Evolutionary conservation across 2,113 vertebrate genomes (phyloP).

Genomic region (Halcyon senegalensis): DNA sequence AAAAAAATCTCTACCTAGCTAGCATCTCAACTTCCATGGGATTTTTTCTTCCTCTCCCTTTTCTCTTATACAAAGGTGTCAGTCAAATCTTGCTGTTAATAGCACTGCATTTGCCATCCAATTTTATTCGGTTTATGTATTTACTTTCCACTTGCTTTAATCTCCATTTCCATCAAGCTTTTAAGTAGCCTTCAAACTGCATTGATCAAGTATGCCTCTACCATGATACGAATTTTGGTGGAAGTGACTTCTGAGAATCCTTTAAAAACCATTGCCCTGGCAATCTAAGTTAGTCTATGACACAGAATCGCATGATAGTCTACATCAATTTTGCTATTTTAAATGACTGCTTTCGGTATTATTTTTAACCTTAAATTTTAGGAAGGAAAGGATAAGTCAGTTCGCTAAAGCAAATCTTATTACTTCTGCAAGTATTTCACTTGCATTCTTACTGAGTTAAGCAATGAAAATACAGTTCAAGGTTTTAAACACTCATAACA

Average conservation of each 20-base stretch:
- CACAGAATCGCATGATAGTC: rapidly evolving
- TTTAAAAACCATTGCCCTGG: neutral
- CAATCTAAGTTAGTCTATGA: neutral
- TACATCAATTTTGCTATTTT: rapidly evolving
- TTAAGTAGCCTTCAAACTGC: neutral
- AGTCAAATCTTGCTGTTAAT: neutral
- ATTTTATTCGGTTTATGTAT: neutral
- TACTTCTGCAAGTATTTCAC: neutral
- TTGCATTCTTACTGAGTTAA: neutral
- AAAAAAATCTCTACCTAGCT: neutral
- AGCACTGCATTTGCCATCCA: neutral
- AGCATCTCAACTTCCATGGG: rapidly evolving
- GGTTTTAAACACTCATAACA: neutral
- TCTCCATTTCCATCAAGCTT: neutral
- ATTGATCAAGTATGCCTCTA: neutral
- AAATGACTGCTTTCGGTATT: neutral
- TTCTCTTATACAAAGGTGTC: neutral
- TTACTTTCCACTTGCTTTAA: neutral
- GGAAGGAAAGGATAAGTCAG: neutral
- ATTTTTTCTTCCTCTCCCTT: neutral
- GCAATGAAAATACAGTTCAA: neutral
- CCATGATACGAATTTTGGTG: rapidly evolving
- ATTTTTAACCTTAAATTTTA: neutral
- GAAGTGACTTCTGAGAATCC: neutral
- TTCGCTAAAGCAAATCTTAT: neutral